Base-by-base conservation (phyloP, 1,140 invertebrate species). In the Dermatophagoides farinae region DNA sequence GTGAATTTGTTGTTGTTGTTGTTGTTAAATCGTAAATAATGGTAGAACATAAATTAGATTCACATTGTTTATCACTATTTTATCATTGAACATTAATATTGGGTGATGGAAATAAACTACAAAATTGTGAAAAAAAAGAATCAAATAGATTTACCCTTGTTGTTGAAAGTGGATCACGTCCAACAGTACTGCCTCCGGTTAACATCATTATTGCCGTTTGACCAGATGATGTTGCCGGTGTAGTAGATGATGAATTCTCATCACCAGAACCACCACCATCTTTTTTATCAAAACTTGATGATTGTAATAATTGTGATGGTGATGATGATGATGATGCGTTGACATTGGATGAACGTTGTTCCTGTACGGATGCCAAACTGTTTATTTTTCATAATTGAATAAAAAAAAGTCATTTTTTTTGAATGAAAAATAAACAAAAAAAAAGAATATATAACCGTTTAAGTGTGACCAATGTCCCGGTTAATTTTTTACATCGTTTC, bases 401-500 rank as follows among this genome's bases (percentile, higher is more conserved):
- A 50, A 60, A 6, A 20, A 14, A 43, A 8, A 31, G 22, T 37
- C 0, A 31, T 10, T 6, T 9, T n/a, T n/a, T n/a, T n/a, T n/a
- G 1, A 53, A 6, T 18, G 11, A 20, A 46, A 46, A 6, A 46
- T 11, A 40, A 50, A 1, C 12, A 12, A 31, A 5, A 12, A 53
- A 18, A 61, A 40, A 8, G 4, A 52, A 49, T 31, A 11, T 52
- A 54, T 20, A 58, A 46, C 91, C 90, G 84, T 80, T 96, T 96
- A 22, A 97, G 75, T 51, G 90, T 96, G 47, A 95, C 90, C 64
- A 97, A 76, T 43, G 90, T 96, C 61, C 89, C 88, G 10, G 91
- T 96, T 14, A 97, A 74, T 71, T 96, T 95, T 75, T 96, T 96
- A 76, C 91, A 96, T 61, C 89, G 78, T 66, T 85, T 80, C 55